These are phyloP conservation scores for Sarcophaga peregrina DNA, from an alignment of 1,140 invertebrate species.

Conservation along the genomic window DNA sequence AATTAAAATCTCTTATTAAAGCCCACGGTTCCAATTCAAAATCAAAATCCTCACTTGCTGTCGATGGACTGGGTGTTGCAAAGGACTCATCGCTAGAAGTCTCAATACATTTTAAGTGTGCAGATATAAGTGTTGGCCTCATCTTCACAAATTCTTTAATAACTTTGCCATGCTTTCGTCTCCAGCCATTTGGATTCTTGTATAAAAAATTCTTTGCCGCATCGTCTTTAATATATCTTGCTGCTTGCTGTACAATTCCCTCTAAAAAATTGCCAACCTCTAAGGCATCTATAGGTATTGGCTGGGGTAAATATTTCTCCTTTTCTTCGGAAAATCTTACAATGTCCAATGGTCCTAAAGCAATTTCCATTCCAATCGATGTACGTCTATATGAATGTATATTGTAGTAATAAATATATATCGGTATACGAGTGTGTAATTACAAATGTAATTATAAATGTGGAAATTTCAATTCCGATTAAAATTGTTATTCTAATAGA, in stretches of 20 bases:
- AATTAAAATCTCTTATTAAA: neutral
- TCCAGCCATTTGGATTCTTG: constrained; percentile 23
- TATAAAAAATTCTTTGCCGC: constrained; percentile 9
- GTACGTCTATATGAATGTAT: too few species aligned
- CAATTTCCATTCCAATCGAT: neutral
- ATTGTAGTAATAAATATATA: too few species aligned
- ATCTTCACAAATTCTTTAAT: too few species aligned
- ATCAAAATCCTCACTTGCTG: neutral
- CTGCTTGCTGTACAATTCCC: neutral
- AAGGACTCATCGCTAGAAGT: neutral
- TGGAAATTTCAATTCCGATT: too few species aligned
- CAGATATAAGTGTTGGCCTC: neutral
- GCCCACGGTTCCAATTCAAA: neutral
- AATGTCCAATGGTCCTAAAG: constrained; percentile 11
- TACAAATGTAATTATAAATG: too few species aligned
- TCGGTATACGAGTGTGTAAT: too few species aligned
- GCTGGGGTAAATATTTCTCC: neutral
- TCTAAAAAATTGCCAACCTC: neutral
- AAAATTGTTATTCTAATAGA: too few species aligned
- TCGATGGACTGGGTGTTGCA: neutral
- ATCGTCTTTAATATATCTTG: neutral
- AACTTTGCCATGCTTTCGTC: neutral
- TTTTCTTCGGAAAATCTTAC: neutral
- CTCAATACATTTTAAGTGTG: neutral
- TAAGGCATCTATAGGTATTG: neutral